These are phyloP conservation scores for Myotis daubentonii DNA, from an alignment of 2,797 vertebrate species.

Conservation along the genomic window DNA sequence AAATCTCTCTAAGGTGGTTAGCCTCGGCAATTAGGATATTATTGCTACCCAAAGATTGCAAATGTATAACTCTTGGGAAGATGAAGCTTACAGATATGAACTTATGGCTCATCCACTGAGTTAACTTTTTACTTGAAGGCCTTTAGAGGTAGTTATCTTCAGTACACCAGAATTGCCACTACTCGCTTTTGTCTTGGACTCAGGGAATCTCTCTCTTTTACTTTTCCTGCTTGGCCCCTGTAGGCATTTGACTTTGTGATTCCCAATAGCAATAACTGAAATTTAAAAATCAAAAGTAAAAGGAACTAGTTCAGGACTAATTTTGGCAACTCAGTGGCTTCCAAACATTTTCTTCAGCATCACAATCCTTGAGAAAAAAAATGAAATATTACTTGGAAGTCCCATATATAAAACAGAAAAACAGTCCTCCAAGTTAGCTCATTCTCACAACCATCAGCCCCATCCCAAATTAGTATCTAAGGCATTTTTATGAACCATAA, in stretches of 20 bases:
- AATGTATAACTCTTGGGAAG: not conserved
- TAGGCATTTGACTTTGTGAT: not conserved
- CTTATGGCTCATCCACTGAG: not conserved
- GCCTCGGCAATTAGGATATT: not conserved
- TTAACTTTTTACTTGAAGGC: not conserved
- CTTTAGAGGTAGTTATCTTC: not conserved
- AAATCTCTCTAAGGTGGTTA: not conserved
- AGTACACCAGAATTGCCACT: not conserved
- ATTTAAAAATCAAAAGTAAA: not conserved
- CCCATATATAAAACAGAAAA: not conserved
- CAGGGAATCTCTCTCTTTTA: not conserved
- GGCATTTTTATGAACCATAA: not conserved
- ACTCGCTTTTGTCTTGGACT: not conserved
- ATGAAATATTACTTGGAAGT: not conserved
- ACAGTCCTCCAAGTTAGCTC: not conserved
- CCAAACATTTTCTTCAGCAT: not conserved
- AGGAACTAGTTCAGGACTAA: not conserved
- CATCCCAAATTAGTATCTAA: not conserved
- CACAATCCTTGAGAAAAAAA: conserved; percentile 21
- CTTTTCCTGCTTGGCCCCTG: not conserved
- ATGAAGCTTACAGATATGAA: not conserved
- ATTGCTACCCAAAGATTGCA: not conserved
- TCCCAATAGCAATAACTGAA: not conserved
- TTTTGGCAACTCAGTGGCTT: not conserved
- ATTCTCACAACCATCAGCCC: not conserved